These are phyloP conservation scores for Cyanoliseus patagonus DNA, from an alignment of 2,113 vertebrate species.

Conservation along the genomic window DNA sequence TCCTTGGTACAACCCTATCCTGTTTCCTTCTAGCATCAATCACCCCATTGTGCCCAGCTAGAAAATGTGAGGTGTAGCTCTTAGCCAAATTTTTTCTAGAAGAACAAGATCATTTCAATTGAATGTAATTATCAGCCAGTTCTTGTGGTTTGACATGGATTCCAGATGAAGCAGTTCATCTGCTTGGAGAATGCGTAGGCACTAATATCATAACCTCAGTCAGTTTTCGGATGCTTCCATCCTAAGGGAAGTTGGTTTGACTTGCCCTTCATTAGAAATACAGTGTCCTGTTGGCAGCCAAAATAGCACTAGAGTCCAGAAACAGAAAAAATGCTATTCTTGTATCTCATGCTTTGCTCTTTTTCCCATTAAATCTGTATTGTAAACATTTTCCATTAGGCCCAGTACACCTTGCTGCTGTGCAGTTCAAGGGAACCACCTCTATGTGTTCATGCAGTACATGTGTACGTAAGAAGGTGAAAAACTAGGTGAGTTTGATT, in stretches of 20 bases:
- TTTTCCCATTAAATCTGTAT: neutral
- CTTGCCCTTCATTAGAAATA: slow-evolving; percentile 42
- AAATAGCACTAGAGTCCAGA: neutral
- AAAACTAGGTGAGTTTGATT: neutral
- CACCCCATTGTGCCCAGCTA: neutral
- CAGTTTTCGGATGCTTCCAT: slow-evolving; percentile 11
- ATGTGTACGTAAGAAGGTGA: neutral
- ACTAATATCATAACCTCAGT: neutral
- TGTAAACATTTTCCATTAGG: neutral
- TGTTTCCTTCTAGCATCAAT: slow-evolving; percentile 8
- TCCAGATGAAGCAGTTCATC: slow-evolving; percentile 43
- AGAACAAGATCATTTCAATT: slow-evolving; percentile 19
- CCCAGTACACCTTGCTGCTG: neutral
- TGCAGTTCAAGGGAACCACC: neutral
- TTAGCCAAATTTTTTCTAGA: neutral
- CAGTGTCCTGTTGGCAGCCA: neutral
- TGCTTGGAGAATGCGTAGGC: slow-evolving; percentile 4
- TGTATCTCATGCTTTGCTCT: neutral
- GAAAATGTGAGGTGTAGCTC: neutral
- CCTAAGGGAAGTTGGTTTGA: slow-evolving; percentile 39
- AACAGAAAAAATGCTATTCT: neutral
- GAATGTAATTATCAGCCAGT: slow-evolving; percentile 40
- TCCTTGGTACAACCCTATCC: neutral
- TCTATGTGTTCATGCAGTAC: neutral
- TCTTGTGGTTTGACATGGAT: slow-evolving; percentile 43